Conservation (phyloP, 1,140 invertebrate species). For the Drosophila nikananu region DNA sequence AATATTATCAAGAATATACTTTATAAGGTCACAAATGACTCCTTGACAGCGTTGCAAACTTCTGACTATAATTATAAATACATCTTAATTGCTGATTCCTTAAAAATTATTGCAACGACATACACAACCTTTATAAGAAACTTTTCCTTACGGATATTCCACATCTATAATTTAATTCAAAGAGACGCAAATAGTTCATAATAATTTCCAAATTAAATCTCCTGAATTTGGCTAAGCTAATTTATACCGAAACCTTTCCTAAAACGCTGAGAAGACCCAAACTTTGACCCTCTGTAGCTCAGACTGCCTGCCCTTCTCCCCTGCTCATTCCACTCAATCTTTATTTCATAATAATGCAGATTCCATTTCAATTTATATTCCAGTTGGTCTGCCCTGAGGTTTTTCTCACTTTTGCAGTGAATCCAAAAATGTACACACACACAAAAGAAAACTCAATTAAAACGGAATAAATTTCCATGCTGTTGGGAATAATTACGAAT, state of each 20-base stretch:
- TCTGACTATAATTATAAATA: neutral
- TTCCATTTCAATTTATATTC: slow-evolving; percentile 74
- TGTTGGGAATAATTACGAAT: slow-evolving; percentile 83
- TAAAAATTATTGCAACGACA: too few species aligned
- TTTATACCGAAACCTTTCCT: slow-evolving; percentile 17
- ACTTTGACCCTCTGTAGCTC: slow-evolving; percentile 6
- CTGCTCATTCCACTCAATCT: slow-evolving; percentile 22
- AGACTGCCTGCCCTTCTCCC: neutral
- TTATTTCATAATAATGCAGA: slow-evolving; percentile 77
- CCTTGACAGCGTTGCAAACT: neutral
- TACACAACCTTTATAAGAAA: neutral
- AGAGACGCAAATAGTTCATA: neutral
- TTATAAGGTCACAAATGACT: too few species aligned
- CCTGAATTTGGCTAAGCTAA: slow-evolving; percentile 23
- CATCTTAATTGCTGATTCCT: too few species aligned
- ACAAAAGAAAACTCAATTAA: slow-evolving; percentile 83
- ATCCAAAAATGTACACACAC: slow-evolving; percentile 57
- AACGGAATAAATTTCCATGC: slow-evolving; percentile 82
- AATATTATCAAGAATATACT: neutral
- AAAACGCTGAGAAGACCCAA: slow-evolving; percentile 4
- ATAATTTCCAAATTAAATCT: slow-evolving; percentile 10
- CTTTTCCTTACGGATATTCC: too few species aligned
- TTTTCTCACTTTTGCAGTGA: slow-evolving; percentile 52
- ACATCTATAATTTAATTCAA: neutral
- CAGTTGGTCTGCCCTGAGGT: slow-evolving; percentile 35